Base-by-base conservation (phyloP, 2,888 invertebrate genomes). In the Achlya flavicornis region DNA sequence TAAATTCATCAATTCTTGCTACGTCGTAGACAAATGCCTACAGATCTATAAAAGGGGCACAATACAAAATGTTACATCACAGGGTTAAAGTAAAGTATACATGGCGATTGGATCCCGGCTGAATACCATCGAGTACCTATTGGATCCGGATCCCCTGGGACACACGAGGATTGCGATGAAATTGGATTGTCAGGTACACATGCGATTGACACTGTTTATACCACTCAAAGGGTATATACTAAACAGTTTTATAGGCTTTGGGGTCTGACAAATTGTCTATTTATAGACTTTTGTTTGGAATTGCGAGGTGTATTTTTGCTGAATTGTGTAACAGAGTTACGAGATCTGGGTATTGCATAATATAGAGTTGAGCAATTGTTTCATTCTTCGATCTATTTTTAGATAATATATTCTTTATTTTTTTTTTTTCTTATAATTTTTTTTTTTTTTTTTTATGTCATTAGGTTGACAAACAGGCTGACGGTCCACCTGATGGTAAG, bases 171-270 rank as follows among this genome's bases (percentile, higher is more conserved):
- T 73, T 71, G 71, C 76, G 75, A 76, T 79, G 74, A 73, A 82
- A 82, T 82, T 80, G 77, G 77, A 83, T 81, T 83, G 82, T 77
- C 77, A 78, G 73, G 67, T 73, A 64, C 67, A 69, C 62, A 53
- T 68, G 63, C 66, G 69, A 60, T 60, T 60, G 60, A 60, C 74
- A 71, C 72, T 67, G 68, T 77, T 69, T 68, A 70, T 71, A 73
- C 75, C 77, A 75, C 75, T 76, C 70, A 59, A 63, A 64, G 70
- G 65, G 61, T 71, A 63, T 26, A 62, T 63, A 63, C 60, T 61
- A 43, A 46, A 61, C 53, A 53, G 53, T 53, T 60, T 59, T 60
- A 60, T 60, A 60, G 60, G 41, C 60, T 38, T 35, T 38, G 35
- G 58, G 35, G 38, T 6, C 58, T 16, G 58, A 33, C 58, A 35